Percentiles rank a stretch among this genome's conserved stretches.
phyloP scores from a whole-genome alignment of 2,888 invertebrate species.

The Koerneria pararmatus region DNA sequence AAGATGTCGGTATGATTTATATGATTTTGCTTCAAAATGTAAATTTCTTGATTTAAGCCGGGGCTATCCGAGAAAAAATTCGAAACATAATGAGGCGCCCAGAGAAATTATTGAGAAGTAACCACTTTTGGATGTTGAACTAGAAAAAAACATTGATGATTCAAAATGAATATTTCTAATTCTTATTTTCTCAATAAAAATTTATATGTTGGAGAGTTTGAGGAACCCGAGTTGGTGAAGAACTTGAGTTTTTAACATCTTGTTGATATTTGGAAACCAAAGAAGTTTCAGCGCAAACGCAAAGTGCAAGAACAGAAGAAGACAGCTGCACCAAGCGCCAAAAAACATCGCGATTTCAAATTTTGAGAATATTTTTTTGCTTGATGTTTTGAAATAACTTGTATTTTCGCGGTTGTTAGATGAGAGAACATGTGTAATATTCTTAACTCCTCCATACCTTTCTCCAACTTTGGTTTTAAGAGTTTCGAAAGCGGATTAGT shows the following conservation, averaged over 20 bases:
- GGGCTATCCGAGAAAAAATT: no score
- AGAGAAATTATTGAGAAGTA: neutral
- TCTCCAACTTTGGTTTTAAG: no score
- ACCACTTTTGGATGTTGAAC: neutral
- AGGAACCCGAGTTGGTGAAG: neutral
- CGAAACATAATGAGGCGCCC: no score
- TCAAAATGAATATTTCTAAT: neutral
- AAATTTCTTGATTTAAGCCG: no score
- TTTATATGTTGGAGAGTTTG: neutral
- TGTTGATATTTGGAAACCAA: neutral
- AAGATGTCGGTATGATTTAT: no score
- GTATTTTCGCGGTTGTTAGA: neutral
- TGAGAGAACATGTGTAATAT: no score
- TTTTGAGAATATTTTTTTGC: slow-evolving; percentile 35
- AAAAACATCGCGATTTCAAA: slow-evolving; percentile 60
- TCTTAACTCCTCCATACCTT: no score
- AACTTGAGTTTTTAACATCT: neutral
- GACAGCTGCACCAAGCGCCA: slow-evolving; percentile 32
- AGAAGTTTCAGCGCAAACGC: slow-evolving; percentile 54
- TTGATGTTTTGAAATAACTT: slow-evolving; percentile 12
- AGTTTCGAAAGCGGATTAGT: no score
- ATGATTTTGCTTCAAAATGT: no score
- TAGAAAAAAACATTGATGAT: neutral
- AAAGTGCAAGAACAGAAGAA: slow-evolving; percentile 58
- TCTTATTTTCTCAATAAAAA: slow-evolving; percentile 11